Percentiles rank a stretch among this genome's conserved stretches.
These are phyloP conservation scores for Eurois occulta DNA, from an alignment of 2,888 invertebrate species.

Conservation along the genomic window DNA sequence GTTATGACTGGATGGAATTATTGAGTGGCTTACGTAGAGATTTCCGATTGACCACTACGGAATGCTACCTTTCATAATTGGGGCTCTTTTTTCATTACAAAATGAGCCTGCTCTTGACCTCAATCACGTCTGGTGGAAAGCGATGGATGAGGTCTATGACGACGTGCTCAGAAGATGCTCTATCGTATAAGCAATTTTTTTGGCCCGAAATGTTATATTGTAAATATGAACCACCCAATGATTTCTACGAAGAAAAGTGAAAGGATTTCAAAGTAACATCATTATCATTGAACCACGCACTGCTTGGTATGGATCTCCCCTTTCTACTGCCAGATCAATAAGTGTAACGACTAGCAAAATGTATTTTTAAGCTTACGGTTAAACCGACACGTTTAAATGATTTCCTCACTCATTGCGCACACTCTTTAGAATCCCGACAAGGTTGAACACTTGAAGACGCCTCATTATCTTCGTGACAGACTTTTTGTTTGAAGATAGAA, in stretches of 20 bases:
- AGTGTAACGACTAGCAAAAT: neutral
- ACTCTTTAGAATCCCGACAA: neutral
- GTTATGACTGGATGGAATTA: slow-evolving; percentile 3
- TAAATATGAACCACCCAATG: neutral
- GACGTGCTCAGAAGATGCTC: too few species aligned
- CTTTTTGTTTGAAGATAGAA: neutral
- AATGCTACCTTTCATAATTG: neutral
- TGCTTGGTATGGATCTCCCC: neutral
- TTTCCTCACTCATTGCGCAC: neutral
- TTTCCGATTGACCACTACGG: neutral
- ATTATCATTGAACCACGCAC: neutral
- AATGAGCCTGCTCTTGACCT: too few species aligned
- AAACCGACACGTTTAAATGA: neutral
- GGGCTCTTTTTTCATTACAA: too few species aligned
- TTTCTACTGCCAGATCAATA: neutral
- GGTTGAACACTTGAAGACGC: neutral
- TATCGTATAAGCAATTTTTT: neutral
- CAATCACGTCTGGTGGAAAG: too few species aligned
- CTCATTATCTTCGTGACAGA: neutral
- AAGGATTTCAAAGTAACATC: neutral
- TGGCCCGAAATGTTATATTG: neutral
- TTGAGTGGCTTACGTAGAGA: neutral
- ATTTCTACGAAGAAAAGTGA: neutral
- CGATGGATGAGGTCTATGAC: too few species aligned
- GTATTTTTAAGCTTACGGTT: neutral